These are phyloP conservation scores for Zenarchopterus dispar DNA, from an alignment of 2,797 vertebrate genomes.

Conservation along the genomic window DNA sequence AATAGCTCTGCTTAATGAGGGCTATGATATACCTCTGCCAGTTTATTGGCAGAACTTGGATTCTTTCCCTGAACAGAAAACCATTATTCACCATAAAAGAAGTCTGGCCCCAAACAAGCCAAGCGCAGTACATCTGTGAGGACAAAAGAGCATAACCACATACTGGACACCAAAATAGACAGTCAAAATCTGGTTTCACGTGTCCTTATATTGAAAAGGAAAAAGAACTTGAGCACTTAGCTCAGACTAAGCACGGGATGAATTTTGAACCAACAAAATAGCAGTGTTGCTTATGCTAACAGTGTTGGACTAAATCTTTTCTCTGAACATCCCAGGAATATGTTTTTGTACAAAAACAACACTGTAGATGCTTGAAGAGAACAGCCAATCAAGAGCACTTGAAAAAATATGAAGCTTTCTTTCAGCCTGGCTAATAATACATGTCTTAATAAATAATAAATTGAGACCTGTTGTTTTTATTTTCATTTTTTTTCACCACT, in stretches of 20 bases:
- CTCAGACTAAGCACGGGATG: not conserved
- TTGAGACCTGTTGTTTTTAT: too few species aligned
- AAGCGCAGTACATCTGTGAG: constrained; percentile 39
- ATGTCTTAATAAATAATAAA: too few species aligned
- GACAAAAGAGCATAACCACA: constrained; percentile 15
- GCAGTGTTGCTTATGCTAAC: not conserved
- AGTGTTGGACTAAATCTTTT: not conserved
- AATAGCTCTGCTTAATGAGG: constrained; percentile 76
- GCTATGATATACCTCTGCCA: constrained; percentile 72
- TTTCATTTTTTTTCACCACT: too few species aligned
- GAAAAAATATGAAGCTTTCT: too few species aligned
- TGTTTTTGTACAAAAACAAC: not conserved
- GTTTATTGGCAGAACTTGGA: constrained; percentile 70
- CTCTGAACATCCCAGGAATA: not conserved
- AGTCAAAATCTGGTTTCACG: constrained; percentile 30
- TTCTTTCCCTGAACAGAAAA: constrained; percentile 54
- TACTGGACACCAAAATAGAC: constrained; percentile 34
- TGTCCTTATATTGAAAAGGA: not conserved
- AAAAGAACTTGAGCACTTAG: too few species aligned
- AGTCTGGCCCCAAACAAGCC: constrained; percentile 43
- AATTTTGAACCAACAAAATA: constrained; percentile 2
- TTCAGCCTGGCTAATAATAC: too few species aligned
- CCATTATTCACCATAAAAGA: constrained; percentile 70
- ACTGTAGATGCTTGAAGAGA: not conserved
- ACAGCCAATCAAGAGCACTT: not conserved